Conservation (phyloP, 2,888 invertebrate species). For the Matsumyia berberina region DNA sequence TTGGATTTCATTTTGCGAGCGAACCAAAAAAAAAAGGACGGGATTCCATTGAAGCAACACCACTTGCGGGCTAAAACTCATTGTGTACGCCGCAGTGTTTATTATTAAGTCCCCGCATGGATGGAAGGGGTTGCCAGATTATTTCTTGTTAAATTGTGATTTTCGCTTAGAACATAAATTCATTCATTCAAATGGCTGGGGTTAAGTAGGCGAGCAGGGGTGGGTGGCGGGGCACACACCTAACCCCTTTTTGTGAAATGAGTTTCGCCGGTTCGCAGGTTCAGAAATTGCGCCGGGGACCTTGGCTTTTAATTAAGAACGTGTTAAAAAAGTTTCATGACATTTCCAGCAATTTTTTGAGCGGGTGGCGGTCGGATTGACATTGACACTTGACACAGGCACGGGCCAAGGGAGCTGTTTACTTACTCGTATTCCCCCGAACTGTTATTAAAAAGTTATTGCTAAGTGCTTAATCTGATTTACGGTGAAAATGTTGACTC, state of each 20-base stretch:
- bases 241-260: conserved; percentile 47
- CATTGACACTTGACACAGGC: conserved; percentile 53
- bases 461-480: conserved; percentile 72
- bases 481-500: conserved; percentile 39
- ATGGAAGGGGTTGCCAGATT: conserved; percentile 50
- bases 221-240: conserved; percentile 2
- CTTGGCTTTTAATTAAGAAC: conserved; percentile 72
- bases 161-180: conserved; percentile 69
- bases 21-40: conserved; percentile 11
- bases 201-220: conserved; percentile 10
- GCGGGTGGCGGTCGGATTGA: conserved; percentile 34
- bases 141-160: conserved; percentile 70
- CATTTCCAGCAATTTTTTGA: conserved; percentile 16
- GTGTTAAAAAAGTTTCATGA: conserved; percentile 66
- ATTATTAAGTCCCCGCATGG: conserved; percentile 21
- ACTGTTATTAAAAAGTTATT: conserved; percentile 65
- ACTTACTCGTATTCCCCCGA: conserved; percentile 11
- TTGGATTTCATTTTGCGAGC: conserved; percentile 50
- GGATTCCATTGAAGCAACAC: conserved; percentile 46
- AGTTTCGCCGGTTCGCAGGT: conserved; percentile 4
- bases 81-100: conserved; percentile 29
- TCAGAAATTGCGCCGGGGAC: conserved; percentile 55
- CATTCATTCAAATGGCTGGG: conserved; percentile 53
- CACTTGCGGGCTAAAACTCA: conserved; percentile 35
- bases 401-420: conserved; percentile 29